These are phyloP conservation scores for Neodiprion lecontei DNA, from an alignment of 1,140 invertebrate species.

Conservation along the genomic window DNA sequence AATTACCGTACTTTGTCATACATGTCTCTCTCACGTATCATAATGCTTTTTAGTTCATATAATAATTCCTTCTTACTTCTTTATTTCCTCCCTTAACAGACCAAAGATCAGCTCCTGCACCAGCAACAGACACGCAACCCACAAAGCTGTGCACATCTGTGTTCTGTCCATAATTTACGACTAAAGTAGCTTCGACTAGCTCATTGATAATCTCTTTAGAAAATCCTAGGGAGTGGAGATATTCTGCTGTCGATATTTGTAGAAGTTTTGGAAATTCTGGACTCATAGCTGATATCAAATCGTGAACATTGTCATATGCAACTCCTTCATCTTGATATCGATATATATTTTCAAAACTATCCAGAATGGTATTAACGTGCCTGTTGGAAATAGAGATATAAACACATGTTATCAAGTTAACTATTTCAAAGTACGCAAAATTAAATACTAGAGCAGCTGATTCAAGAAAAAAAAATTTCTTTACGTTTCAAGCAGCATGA, in stretches of 20 bases:
- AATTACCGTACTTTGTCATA: neutral
- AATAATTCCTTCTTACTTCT: conserved; percentile 54
- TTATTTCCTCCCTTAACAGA: conserved; percentile 71
- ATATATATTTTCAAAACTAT: conserved; percentile 66
- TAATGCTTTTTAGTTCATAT: conserved; percentile 13
- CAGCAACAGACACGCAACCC: conserved; percentile 67
- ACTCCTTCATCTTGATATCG: conserved; percentile 61
- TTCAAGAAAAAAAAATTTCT: no score
- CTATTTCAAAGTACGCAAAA: no score
- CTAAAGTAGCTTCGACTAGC: conserved; percentile 63
- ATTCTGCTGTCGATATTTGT: conserved; percentile 50
- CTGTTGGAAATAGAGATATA: conserved; percentile 32
- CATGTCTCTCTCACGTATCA: neutral
- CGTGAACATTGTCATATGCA: conserved; percentile 61
- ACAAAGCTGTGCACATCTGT: conserved; percentile 68
- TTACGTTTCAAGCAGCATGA: neutral
- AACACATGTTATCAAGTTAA: no score
- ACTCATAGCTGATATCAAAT: conserved; percentile 64
- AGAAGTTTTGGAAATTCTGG: conserved; percentile 61
- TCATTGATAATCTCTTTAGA: conserved; percentile 64
- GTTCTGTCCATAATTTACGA: conserved; percentile 72
- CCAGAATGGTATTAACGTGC: conserved; percentile 42
- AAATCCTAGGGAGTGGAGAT: conserved; percentile 58
- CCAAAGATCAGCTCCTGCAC: conserved; percentile 65
- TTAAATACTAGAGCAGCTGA: no score